Base-by-base conservation (phyloP, 2,113 vertebrate genomes). In the Zapornia atra region DNA sequence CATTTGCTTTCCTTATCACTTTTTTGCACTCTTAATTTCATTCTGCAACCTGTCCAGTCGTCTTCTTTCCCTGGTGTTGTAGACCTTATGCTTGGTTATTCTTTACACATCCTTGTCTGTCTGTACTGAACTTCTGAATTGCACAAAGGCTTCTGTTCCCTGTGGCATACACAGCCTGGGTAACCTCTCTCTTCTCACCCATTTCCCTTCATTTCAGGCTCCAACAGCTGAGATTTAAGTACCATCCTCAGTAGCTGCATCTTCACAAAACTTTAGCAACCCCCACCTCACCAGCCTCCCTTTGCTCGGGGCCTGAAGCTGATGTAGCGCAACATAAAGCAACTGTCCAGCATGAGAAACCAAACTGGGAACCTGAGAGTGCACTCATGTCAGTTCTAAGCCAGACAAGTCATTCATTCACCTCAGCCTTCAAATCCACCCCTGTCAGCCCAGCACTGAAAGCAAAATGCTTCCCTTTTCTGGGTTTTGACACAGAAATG, bases 1-100 rank as follows among this genome's bases (percentile, higher is more conserved):
- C 72, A 95, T 97, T 95, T 79, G 96, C 85, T 95, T 95, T 96
- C 77, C 95, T 97, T 97, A 96, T 88, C 92, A 5, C 72, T 65
- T 83, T 51, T 75, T 63, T 40, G 56, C 91, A 86, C 76, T 90
- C 85, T 92, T 94, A 64, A 75, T 87, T 96, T 95, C 59, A 42
- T 73, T 95, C 85, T 92, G 59, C 60, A 90, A 68, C 72, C 40
- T 36, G 66, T 48, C 48, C n/a, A 57, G 22, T 75, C 42, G 36
- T 92, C 82, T 93, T 77, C 65, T 81, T 82, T 80, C 66, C 76
- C 70, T 82, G 75, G 48, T 72, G 3, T 40, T 56, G 77, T 46
- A 25, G 50, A 92, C 90, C 53, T 77, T 77, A 61, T 69, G 64
- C 61, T 95, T 87, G 59, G 34, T 93, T 91, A 26, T 65, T 83